A percentile compares a stretch with the other conserved stretches of the same genome.
Evolutionary conservation across 2,888 invertebrate species (phyloP).

Genomic region (Zootermopsis nevadensis): DNA sequence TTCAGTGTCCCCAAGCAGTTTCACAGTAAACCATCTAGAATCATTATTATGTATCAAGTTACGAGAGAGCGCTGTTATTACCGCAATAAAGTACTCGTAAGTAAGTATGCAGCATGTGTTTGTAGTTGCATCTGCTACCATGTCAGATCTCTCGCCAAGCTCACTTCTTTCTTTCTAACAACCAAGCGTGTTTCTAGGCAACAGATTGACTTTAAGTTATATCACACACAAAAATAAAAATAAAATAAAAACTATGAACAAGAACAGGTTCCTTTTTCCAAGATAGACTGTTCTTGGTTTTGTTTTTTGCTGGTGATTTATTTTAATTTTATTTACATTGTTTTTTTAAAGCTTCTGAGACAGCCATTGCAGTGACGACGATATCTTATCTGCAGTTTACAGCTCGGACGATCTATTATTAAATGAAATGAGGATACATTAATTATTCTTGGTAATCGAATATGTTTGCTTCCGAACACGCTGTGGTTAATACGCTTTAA

Average conservation of each 20-base stretch:
- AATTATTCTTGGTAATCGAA: too few relatives aligned
- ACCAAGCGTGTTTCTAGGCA: not conserved
- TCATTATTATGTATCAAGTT: not conserved
- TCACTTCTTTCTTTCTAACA: not conserved
- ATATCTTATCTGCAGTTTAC: not conserved
- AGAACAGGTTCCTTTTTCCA: not conserved
- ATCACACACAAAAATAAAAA: not conserved
- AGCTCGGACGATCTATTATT: too few relatives aligned
- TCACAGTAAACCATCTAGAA: not conserved
- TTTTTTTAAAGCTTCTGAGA: not conserved
- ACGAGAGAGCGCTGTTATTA: not conserved
- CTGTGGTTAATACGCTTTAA: too few relatives aligned
- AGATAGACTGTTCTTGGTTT: not conserved
- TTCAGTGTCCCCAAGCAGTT: too few relatives aligned
- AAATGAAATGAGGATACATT: too few relatives aligned
- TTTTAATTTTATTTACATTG: not conserved
- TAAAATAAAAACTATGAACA: not conserved
- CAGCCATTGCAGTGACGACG: not conserved
- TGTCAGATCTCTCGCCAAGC: not conserved
- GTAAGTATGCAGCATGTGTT: not conserved
- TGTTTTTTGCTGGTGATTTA: not conserved
- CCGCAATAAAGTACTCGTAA: not conserved
- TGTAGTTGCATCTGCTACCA: not conserved
- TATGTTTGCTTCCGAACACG: too few relatives aligned
- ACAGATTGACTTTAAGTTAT: constrained; percentile 1